A percentile compares a stretch with the other conserved stretches of the same genome.
phyloP scores from a whole-genome alignment of 2,888 invertebrate species.

The Apodemia hepburni region DNA sequence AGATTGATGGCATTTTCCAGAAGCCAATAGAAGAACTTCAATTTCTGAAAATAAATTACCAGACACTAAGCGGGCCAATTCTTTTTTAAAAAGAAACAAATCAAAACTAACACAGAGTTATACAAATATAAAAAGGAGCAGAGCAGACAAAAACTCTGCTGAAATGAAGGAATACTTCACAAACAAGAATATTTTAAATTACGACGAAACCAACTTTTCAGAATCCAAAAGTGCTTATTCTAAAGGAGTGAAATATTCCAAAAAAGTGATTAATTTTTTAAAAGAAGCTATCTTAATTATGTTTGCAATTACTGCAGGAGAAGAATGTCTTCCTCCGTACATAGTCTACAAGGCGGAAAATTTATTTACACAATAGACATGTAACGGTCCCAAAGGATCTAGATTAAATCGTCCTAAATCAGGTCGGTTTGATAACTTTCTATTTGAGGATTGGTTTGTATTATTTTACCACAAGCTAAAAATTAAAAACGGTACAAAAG shows the following conservation, averaged over 20 bases:
- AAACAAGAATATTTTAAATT: slow-evolving; percentile 27
- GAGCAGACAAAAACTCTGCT: background rate
- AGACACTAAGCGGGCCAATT: no score
- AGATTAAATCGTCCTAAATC: slow-evolving; percentile 44
- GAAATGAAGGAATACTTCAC: background rate
- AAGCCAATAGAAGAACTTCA: no score
- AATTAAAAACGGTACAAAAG: slow-evolving; percentile 19
- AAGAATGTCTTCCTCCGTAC: slow-evolving; percentile 24
- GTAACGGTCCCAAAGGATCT: slow-evolving; percentile 42
- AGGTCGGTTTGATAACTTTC: slow-evolving; percentile 45
- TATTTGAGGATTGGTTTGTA: no score
- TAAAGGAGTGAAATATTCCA: slow-evolving; percentile 21
- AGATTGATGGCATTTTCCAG: no score
- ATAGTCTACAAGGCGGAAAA: slow-evolving; percentile 35
- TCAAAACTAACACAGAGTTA: no score
- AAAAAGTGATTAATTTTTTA: slow-evolving; percentile 18
- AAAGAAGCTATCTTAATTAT: slow-evolving; percentile 28
- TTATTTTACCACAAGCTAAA: no score
- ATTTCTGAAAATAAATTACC: no score
- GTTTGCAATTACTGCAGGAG: slow-evolving; percentile 27
- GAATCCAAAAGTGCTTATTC: slow-evolving; percentile 28
- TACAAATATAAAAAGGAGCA: background rate
- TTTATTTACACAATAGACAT: slow-evolving; percentile 45
- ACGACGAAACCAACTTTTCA: slow-evolving; percentile 32
- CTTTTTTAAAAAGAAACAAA: no score